Conservation (phyloP, 2,797 vertebrate genomes). For the Loris lydekkerianus region DNA sequence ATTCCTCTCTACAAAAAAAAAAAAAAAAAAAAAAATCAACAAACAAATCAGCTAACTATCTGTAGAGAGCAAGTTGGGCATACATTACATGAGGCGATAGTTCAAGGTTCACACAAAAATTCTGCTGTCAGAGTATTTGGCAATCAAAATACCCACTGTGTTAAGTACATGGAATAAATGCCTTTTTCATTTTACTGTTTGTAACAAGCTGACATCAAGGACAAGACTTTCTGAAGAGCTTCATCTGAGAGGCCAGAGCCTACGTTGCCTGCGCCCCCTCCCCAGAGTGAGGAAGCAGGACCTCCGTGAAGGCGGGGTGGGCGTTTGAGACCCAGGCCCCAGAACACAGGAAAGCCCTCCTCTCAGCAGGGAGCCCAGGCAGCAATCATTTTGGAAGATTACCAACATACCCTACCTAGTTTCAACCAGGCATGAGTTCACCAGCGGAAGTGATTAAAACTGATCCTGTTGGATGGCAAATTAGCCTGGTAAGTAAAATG, state of each 20-base stretch:
- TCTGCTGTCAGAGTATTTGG: neutral
- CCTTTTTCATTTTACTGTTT: neutral
- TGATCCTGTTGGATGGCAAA: neutral
- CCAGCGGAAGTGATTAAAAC: neutral
- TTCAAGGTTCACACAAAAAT: constrained; percentile 25
- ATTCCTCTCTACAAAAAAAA: neutral
- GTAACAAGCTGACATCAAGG: neutral
- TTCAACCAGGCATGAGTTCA: constrained; percentile 24
- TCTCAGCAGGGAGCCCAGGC: neutral
- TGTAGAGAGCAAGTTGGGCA: neutral
- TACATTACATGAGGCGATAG: neutral
- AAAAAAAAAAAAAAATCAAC: neutral
- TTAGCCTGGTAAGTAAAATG: constrained; percentile 17
- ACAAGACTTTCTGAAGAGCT: constrained; percentile 46
- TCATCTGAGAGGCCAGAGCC: neutral
- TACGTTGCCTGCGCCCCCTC: accelerated
- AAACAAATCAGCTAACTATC: constrained; percentile 18
- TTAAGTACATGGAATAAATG: neutral
- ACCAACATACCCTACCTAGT: neutral
- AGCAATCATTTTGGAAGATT: neutral
- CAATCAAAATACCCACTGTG: constrained; percentile 10
- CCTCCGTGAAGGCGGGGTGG: neutral
- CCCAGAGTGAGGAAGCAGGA: neutral
- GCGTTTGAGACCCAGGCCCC: neutral
- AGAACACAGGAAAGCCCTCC: neutral